Conservation (phyloP, 2,888 invertebrate genomes). For the Phrixothrix hirtus region DNA sequence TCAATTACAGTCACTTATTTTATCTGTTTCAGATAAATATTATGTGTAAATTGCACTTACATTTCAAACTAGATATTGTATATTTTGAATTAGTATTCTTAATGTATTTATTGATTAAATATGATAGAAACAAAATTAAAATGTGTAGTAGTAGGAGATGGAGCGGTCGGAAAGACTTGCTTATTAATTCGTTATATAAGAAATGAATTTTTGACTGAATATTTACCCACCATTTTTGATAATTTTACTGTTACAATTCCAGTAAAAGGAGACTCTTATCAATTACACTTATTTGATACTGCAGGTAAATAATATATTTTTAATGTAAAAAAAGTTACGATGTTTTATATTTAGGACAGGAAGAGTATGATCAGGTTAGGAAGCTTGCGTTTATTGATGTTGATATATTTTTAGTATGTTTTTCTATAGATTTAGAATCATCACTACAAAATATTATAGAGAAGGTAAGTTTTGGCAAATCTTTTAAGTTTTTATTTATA, state of each 20-base stretch:
- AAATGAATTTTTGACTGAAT: constrained; percentile 1
- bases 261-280: neutral
- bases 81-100: neutral
- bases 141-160: constrained; percentile 95
- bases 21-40: neutral
- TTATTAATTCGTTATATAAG: constrained; percentile 4
- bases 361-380: constrained; percentile 1
- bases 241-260: constrained; percentile 1
- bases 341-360: constrained; percentile 1
- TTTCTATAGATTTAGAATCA: constrained; percentile 1
- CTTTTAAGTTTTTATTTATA: too few species aligned
- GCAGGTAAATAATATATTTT: constrained; percentile 2
- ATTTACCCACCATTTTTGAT: constrained; percentile 6
- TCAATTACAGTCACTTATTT: neutral
- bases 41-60: too few species aligned
- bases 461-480: too few species aligned
- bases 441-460: constrained; percentile 1
- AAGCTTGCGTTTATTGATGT: neutral
- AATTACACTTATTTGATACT: constrained; percentile 9
- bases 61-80: too few species aligned
- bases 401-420: constrained; percentile 7
- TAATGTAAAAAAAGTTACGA: neutral
- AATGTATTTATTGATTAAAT: neutral
- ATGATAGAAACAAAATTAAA: constrained; percentile 67
- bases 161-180: constrained; percentile 92